Conservation (phyloP, 30 jellyfish, hydroid and myxozoan species). For the Catostylus mosaicus region DNA sequence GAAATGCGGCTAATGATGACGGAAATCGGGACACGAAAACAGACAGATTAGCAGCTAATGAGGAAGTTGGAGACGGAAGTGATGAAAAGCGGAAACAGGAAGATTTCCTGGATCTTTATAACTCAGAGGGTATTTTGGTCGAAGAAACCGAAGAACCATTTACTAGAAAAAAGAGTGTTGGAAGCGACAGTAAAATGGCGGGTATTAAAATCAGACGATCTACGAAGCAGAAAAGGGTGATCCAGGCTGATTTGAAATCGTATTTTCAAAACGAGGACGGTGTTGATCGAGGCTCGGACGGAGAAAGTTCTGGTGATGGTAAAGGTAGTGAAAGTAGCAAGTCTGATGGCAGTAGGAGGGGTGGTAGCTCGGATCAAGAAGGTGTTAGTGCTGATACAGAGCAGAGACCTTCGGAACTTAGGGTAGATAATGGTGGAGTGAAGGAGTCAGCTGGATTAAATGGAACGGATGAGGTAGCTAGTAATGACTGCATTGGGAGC, state of each 20-base stretch:
- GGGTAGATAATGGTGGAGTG: too few relatives aligned
- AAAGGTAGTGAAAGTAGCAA: background rate
- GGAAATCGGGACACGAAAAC: background rate
- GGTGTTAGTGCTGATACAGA: background rate
- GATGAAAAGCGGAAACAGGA: slow-evolving; percentile 32
- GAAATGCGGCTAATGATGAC: background rate
- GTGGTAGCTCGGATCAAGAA: background rate
- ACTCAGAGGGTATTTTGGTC: slow-evolving; percentile 41
- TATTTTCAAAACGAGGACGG: slow-evolving; percentile 19
- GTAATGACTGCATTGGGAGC: too few relatives aligned
- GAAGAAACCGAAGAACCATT: slow-evolving; percentile 26
- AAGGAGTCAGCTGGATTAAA: too few relatives aligned
- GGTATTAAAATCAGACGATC: slow-evolving; percentile 50
- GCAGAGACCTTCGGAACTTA: background rate
- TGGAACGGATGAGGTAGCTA: too few relatives aligned
- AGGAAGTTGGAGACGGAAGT: background rate
- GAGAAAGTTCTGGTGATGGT: background rate
- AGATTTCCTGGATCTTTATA: slow-evolving; percentile 29
- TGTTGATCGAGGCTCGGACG: background rate
- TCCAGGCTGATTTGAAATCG: slow-evolving; percentile 60
- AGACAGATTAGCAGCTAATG: background rate
- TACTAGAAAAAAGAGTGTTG: slow-evolving; percentile 7
- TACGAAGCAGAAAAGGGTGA: slow-evolving; percentile 48
- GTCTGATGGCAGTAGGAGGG: background rate
- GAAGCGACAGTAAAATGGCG: slow-evolving; percentile 16